phyloP scores from a whole-genome alignment of 2,113 vertebrate genomes.

The Paratilapia polleni region DNA sequence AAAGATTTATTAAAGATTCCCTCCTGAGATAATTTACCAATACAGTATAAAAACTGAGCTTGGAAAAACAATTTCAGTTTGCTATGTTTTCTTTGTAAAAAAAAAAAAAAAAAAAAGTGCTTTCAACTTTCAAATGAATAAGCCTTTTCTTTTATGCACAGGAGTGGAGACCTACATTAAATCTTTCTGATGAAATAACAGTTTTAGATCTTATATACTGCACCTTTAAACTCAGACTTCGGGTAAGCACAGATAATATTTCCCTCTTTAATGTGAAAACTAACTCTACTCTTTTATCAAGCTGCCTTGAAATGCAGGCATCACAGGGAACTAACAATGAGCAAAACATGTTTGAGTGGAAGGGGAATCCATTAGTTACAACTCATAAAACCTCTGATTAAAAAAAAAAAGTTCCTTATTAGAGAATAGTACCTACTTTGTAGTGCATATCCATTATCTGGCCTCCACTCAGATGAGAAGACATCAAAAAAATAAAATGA shows the following conservation, averaged over 20 bases:
- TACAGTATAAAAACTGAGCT: not conserved
- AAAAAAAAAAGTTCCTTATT: not conserved
- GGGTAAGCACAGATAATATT: not conserved
- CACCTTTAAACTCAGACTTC: not conserved
- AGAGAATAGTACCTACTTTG: not conserved
- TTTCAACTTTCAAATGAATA: not conserved
- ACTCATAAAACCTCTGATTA: not conserved
- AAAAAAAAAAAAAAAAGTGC: no score
- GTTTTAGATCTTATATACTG: not conserved
- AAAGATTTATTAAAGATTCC: not conserved
- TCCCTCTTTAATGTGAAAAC: not conserved
- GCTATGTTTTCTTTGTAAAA: no score
- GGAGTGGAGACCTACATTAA: no score
- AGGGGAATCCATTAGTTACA: not conserved
- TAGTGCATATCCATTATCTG: not conserved
- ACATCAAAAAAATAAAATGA: slow-evolving; percentile 48
- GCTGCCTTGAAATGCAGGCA: not conserved
- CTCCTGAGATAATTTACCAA: not conserved
- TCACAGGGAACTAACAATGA: not conserved
- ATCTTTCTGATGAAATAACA: not conserved
- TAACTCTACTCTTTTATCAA: not conserved
- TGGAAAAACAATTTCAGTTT: not conserved
- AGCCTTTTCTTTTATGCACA: not conserved
- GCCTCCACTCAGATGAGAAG: slow-evolving; percentile 22
- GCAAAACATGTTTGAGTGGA: not conserved